phyloP scores from a whole-genome alignment of 2,113 vertebrate species.

The Rhadina sibilatrix region DNA sequence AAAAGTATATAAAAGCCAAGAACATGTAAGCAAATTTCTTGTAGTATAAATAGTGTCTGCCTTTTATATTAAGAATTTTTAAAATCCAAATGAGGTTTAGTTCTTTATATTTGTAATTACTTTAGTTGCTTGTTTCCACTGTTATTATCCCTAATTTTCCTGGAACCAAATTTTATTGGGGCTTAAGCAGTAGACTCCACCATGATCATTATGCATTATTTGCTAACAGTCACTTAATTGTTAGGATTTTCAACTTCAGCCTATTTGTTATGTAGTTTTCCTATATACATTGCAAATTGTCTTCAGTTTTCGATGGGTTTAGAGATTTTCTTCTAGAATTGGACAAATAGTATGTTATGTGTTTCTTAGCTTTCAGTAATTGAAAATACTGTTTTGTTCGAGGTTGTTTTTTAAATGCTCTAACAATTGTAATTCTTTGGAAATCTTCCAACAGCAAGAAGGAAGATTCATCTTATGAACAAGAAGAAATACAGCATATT shows the following conservation, averaged over 20 bases:
- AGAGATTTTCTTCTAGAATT: not conserved
- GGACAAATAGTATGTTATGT: not conserved
- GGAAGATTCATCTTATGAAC: slow-evolving; percentile 85
- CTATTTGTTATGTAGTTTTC: not conserved
- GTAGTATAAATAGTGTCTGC: rapidly evolving
- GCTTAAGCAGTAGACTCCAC: not conserved
- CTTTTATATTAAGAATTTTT: not conserved
- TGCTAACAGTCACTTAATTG: not conserved
- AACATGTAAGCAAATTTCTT: not conserved
- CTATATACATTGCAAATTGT: not conserved
- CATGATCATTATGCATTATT: not conserved
- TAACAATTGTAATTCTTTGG: not conserved
- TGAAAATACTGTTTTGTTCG: not conserved
- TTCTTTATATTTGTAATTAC: not conserved
- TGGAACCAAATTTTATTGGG: not conserved
- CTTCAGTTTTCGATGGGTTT: not conserved
- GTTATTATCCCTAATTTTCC: not conserved
- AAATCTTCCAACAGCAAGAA: slow-evolving; percentile 75
- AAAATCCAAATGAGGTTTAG: not conserved
- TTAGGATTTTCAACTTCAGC: not conserved
- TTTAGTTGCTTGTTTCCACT: not conserved
- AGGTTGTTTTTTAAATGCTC: not conserved
- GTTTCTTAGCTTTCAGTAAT: not conserved
- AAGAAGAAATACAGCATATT: slow-evolving; percentile 81
- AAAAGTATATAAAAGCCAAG: not conserved